Evolutionary conservation across 2,888 invertebrate species (phyloP).

Genomic region (Galerucella pusilla): DNA sequence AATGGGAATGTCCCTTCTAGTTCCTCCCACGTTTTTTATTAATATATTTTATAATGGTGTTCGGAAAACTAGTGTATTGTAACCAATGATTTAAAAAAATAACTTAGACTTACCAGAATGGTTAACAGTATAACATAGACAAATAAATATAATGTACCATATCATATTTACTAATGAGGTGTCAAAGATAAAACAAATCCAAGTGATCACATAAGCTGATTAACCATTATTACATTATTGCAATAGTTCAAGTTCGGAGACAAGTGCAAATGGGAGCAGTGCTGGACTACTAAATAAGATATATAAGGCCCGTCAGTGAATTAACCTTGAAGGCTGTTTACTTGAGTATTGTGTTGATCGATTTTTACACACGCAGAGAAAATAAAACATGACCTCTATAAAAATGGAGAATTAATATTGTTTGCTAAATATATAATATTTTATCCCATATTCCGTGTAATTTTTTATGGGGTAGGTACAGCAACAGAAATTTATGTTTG

Average conservation of each 20-base stretch:
- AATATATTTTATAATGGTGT: not conserved
- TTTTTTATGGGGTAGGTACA: too few species aligned
- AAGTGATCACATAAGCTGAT: conserved; percentile 25
- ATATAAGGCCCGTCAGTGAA: not conserved
- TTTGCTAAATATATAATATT: too few species aligned
- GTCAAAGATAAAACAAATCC: conserved; percentile 25
- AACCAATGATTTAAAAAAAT: not conserved
- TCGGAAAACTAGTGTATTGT: not conserved
- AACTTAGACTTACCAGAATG: conserved; percentile 24
- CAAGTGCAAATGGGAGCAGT: conserved; percentile 25
- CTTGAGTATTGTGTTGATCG: not conserved
- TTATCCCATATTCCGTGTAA: too few species aligned
- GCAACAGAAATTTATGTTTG: too few species aligned
- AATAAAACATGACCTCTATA: not conserved
- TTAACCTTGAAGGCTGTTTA: conserved; percentile 2
- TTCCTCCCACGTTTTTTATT: not conserved
- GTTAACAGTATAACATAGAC: conserved; percentile 19
- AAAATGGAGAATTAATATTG: not conserved
- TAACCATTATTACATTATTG: conserved; percentile 29
- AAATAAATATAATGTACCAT: conserved; percentile 23
- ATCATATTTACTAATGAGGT: conserved; percentile 25
- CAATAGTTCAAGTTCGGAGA: conserved; percentile 34
- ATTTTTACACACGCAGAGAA: conserved; percentile 3
- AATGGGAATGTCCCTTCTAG: not conserved
- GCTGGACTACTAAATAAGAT: conserved; percentile 4